phyloP scores from a whole-genome alignment of 1,140 invertebrate species.

The Augochlora pura region DNA sequence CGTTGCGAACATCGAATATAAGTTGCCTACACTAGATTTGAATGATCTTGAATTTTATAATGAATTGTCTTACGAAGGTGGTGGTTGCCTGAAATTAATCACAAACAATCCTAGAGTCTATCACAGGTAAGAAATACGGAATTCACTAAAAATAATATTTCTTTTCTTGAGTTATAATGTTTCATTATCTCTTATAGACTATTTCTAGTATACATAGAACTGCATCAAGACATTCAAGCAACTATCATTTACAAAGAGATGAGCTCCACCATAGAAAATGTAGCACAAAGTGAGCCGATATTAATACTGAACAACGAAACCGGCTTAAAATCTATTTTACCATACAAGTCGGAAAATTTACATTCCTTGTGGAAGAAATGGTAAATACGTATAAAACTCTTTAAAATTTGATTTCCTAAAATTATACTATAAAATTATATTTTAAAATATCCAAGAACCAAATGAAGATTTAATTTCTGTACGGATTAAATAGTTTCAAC shows the following conservation, averaged over 20 bases:
- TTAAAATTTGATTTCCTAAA: too few species aligned
- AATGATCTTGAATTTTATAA: conserved; percentile 71
- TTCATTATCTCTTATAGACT: conserved; percentile 64
- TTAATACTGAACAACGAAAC: conserved; percentile 69
- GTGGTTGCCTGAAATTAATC: conserved; percentile 74
- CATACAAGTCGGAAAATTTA: conserved; percentile 57
- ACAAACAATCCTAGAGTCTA: conserved; percentile 63
- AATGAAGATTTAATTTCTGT: too few species aligned
- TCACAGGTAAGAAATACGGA: conserved; percentile 69
- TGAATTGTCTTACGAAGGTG: conserved; percentile 73
- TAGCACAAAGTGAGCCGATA: conserved; percentile 50
- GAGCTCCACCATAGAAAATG: background rate
- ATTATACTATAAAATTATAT: too few species aligned
- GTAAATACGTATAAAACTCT: conserved; percentile 52
- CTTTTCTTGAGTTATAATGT: background rate
- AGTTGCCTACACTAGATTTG: conserved; percentile 40
- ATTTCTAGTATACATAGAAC: conserved; percentile 70
- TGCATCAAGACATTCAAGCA: conserved; percentile 67
- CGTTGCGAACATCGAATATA: conserved; percentile 61
- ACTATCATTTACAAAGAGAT: conserved; percentile 63
- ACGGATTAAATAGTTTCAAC: too few species aligned
- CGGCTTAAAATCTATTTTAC: conserved; percentile 57
- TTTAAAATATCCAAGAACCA: too few species aligned
- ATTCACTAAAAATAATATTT: background rate
- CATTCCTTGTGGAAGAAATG: conserved; percentile 70